phyloP scores from a whole-genome alignment of 2,888 invertebrate genomes.

The Brachypalpus laphriformis region DNA sequence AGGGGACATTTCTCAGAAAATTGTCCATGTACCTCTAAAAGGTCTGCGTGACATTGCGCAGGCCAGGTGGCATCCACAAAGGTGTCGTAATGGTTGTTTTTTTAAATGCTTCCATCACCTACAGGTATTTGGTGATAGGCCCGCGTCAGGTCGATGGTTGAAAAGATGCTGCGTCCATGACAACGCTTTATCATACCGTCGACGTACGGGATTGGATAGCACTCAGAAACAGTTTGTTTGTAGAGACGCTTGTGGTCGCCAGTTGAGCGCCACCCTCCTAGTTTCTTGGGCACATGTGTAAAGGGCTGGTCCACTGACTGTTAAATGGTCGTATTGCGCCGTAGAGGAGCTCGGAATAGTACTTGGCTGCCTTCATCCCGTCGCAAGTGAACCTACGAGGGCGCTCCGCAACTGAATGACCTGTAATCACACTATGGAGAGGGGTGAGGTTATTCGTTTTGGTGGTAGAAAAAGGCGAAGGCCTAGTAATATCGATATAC shows the following conservation, averaged over 20 bases:
- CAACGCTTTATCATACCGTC: not conserved
- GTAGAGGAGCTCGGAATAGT: not conserved
- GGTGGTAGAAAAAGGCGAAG: too few relatives aligned
- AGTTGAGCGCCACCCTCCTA: not conserved
- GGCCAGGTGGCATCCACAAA: not conserved
- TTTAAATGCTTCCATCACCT: not conserved
- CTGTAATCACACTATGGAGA: too few relatives aligned
- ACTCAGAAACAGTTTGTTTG: not conserved
- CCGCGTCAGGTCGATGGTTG: not conserved
- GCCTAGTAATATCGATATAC: too few relatives aligned
- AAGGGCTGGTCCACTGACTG: not conserved
- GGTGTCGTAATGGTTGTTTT: not conserved
- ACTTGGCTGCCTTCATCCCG: too few relatives aligned
- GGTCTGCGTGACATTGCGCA: conserved; percentile 10
- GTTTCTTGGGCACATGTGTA: too few relatives aligned
- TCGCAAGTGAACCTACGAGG: too few relatives aligned
- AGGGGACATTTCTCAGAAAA: not conserved
- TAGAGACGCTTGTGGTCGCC: not conserved
- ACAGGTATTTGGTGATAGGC: conserved; percentile 3
- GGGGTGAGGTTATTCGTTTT: too few relatives aligned
- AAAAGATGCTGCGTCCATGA: not conserved
- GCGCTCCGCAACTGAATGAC: too few relatives aligned
- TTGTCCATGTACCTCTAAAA: not conserved
- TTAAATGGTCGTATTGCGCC: not conserved
- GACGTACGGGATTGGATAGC: not conserved